These are phyloP conservation scores for Drosophila pruinosa DNA, from an alignment of 1,140 invertebrate species.

Conservation along the genomic window DNA sequence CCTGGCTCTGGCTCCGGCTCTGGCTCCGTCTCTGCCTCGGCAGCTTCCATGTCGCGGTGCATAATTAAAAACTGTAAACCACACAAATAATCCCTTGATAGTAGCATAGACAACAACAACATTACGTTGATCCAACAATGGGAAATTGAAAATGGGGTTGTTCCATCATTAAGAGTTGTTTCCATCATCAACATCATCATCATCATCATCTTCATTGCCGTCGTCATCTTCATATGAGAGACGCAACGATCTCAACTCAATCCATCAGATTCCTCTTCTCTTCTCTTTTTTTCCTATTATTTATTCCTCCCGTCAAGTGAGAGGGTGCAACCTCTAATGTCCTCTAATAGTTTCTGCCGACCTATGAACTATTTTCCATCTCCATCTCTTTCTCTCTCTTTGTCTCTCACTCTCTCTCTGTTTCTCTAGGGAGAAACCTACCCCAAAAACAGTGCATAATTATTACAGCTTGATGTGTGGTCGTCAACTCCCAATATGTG, in stretches of 20 bases:
- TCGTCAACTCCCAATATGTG: constrained; percentile 36
- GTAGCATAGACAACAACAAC: constrained; percentile 39
- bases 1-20: neutral
- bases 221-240: neutral
- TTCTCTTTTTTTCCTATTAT: neutral
- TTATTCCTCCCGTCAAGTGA: constrained; percentile 1
- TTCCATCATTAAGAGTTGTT: constrained; percentile 15
- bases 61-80: constrained; percentile 80
- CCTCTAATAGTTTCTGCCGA: constrained; percentile 62
- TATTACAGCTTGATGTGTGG: constrained; percentile 71
- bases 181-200: neutral
- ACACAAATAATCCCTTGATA: constrained; percentile 79
- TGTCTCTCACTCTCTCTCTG: neutral
- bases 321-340: constrained; percentile 68
- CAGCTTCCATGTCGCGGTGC: constrained; percentile 61
- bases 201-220: neutral
- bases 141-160: constrained; percentile 36
- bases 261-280: constrained; percentile 17
- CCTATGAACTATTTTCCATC: constrained; percentile 35
- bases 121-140: constrained; percentile 25
- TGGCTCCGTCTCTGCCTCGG: neutral
- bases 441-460: constrained; percentile 67
- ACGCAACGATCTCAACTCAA: neutral
- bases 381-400: neutral
- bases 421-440: constrained; percentile 45